Evolutionary conservation across 2,113 vertebrate species (phyloP).

Genomic region (Pseudorectes ferrugineus): DNA sequence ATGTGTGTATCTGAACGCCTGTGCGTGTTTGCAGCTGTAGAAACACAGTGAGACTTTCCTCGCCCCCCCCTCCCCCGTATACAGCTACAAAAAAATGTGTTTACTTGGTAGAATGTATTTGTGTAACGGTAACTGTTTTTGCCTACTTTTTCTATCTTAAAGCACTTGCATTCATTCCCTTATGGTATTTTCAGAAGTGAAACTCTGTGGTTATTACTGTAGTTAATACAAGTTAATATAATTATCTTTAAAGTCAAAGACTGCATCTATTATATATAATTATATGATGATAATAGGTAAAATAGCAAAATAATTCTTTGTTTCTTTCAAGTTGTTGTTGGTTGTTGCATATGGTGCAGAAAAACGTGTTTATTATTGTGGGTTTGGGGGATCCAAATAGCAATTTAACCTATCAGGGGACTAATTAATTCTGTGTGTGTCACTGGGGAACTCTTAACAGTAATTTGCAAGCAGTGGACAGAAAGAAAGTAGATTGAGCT

Average conservation of each 20-base stretch:
- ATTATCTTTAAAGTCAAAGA: background rate
- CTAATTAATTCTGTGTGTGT: background rate
- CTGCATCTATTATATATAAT: background rate
- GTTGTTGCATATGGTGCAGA: background rate
- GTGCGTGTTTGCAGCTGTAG: fast-evolving
- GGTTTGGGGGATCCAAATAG: background rate
- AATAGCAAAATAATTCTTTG: background rate
- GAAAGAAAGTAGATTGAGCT: background rate
- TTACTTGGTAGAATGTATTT: background rate
- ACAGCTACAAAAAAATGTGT: background rate
- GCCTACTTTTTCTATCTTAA: background rate
- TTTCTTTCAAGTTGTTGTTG: background rate
- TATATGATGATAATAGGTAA: background rate
- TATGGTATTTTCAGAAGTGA: background rate
- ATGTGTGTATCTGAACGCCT: fast-evolving
- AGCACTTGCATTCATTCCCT: background rate
- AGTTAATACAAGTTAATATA: background rate
- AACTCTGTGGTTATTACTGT: background rate
- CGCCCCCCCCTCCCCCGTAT: background rate
- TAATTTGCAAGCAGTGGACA: background rate
- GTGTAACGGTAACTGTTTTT: background rate
- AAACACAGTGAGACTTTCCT: fast-evolving
- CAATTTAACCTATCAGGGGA: background rate
- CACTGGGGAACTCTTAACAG: background rate
- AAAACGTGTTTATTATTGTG: background rate